Base-by-base conservation (phyloP, 2,888 invertebrate species). In the Chymomyza procnemis region DNA sequence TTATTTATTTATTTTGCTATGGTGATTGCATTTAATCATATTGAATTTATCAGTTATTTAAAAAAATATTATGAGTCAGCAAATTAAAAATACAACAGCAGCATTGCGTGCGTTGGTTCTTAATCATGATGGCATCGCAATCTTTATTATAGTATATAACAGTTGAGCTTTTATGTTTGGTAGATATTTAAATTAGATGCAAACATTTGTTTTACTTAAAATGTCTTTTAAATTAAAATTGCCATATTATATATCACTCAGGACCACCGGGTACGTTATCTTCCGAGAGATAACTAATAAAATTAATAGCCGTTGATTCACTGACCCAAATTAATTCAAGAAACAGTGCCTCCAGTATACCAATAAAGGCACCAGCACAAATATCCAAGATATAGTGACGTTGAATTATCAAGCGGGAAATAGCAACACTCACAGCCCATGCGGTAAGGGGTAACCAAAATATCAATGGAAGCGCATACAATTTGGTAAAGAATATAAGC, bases 301-400 rank as follows among this genome's bases (percentile, higher is more conserved):
- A 63, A n/a, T 62, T 78, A 19, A 67, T 56, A 0, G 88, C 78
- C 0, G 77, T 57, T 14, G 79, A 79, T 71, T 94, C 93, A 57
- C 94, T 93, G 2, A 97, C 89, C 95, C 96, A 97, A 30, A 97
- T 83, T 0, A 94, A 66, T 52, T 92, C 91, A 73, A 95, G 89
- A 0, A 96, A 71, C 0, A 93, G 75, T n/a, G 94, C 94, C 90
- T 96, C 95, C 0, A 94, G 61, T 22, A 95, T 82, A 0, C 98
- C 98, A 54, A 98, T 89, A 4, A 93, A 66, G 16, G 93, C 90
- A 14, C 99, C 99, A 61, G 92, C 95, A 3, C 94, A 54, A 0
- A 98, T 94, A 91, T 99, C 99, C 46, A 97, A 91, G 50, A 98
- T 91, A 88, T 97, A 96, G 91, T 99, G 99, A 66, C 98, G 93